These are phyloP conservation scores for Sebastes goodei DNA, from an alignment of 2,797 vertebrate species.

Conservation along the genomic window DNA sequence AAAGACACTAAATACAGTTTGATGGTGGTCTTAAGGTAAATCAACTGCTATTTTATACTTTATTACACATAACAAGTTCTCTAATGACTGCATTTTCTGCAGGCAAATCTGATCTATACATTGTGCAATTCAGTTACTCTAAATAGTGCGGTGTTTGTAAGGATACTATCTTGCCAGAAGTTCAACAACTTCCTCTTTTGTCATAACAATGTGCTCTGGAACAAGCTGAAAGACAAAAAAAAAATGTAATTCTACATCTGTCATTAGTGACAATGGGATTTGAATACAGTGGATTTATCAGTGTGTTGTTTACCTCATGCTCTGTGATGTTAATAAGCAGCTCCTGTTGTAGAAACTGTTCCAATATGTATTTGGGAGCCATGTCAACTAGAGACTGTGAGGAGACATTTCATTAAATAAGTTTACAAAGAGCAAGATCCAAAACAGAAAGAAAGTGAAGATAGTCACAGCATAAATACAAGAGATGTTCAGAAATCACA, in stretches of 20 bases:
- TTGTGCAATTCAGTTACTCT: neutral
- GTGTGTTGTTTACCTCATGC: slow-evolving; percentile 88
- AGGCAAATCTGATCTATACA: neutral
- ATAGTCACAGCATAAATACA: neutral
- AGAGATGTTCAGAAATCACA: neutral
- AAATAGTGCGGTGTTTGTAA: slow-evolving; percentile 48
- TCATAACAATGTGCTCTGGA: slow-evolving; percentile 97
- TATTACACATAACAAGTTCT: neutral
- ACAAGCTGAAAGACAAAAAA: slow-evolving; percentile 85
- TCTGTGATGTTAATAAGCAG: slow-evolving; percentile 98
- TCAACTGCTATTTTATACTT: neutral
- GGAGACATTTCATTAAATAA: neutral
- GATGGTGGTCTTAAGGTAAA: neutral
- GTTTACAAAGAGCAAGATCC: neutral
- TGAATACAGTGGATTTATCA: neutral
- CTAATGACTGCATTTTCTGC: neutral
- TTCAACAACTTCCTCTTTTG: slow-evolving; percentile 95
- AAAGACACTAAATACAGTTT: neutral
- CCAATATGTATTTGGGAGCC: slow-evolving; percentile 98
- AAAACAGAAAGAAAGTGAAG: neutral
- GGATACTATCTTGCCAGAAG: slow-evolving; percentile 97
- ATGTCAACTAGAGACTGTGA: slow-evolving; percentile 94
- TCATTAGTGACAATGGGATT: neutral
- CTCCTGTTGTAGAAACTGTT: slow-evolving; percentile 97
- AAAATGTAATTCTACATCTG: neutral